Percentiles rank a stretch among this genome's conserved stretches.
Evolutionary conservation across 1,140 invertebrate genomes (phyloP).

Genomic region (Lordiphosa collinella): DNA sequence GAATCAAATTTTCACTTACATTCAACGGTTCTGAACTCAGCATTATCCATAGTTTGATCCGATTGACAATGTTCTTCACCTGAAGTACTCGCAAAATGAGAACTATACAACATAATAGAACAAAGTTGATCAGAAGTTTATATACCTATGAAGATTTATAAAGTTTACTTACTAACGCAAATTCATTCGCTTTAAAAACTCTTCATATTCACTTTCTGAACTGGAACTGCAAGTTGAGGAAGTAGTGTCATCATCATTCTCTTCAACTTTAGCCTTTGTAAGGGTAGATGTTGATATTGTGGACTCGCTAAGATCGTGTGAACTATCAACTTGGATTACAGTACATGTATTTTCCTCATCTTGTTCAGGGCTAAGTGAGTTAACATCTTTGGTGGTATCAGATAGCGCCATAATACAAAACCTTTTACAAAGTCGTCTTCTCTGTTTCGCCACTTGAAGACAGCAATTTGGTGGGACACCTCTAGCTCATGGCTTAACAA

Average conservation of each 20-base stretch:
- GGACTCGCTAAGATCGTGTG: not conserved
- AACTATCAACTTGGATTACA: conserved; percentile 4
- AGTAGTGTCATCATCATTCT: not conserved
- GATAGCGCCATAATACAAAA: conserved; percentile 16
- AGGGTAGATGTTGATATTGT: not conserved
- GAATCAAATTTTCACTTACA: too few species aligned
- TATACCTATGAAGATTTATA: not conserved
- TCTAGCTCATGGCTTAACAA: too few species aligned
- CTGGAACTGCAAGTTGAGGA: not conserved
- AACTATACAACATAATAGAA: not conserved
- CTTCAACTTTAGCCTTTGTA: not conserved
- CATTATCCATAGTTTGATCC: conserved; percentile 5
- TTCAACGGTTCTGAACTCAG: conserved; percentile 3
- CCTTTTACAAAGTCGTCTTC: not conserved
- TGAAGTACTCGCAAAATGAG: not conserved
- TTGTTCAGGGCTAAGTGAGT: not conserved
- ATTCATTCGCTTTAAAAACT: conserved; percentile 5
- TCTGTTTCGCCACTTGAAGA: not conserved
- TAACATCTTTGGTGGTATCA: conserved; percentile 5
- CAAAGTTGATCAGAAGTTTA: not conserved
- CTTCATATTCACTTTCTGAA: not conserved
- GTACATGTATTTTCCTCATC: conserved; percentile 1
- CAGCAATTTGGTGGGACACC: not conserved
- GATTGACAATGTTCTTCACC: not conserved
- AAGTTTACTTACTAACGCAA: conserved; percentile 20